Evolutionary conservation across 2,797 vertebrate genomes (phyloP), one percentile per base, ranked within the genome.

Genomic region (Melanotaenia maccullochi): DNA sequence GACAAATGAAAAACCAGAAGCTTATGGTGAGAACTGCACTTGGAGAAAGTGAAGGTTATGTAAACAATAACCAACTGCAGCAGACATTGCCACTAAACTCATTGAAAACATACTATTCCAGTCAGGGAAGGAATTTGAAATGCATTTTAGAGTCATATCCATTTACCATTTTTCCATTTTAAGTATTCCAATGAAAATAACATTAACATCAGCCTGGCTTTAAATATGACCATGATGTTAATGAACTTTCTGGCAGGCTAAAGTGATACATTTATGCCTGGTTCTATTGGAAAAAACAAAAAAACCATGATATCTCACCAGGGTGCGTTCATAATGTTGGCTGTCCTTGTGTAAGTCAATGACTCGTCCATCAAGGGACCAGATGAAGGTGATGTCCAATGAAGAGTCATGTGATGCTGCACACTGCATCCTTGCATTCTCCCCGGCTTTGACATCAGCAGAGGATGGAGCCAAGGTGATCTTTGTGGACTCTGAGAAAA

Each of bases 351-450:
- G 95, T 44, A 96, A 93, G 91, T 99, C 96, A 49, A 99, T 95
- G 79, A 95, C 90, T 18, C 93, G 94, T 73, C 94, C 95, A 42
- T 98, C 96, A 73, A 98, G 93, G 71, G 96, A 95, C 98, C 98
- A 99, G 82, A 97, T 94, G 84, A 98, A 99, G 13, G 97, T 96
- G 87, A 99, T 95, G 88, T 99, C 98, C 79, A 99, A 90, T 9
- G 91, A 89, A 3, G 92, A 74, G 87, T 99, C 98, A 54, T 97
- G 96, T 63, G 96, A 96, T 0, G 98, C 98, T 0, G 92, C 95
- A 8, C 98, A 99, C 60, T 97, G 96, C 96, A 99, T 96, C 58
- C 88, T 90, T 62, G 94, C 86, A 14, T 94, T 94, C 83, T 97
- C 95, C 12, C 97, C 97, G 65, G 95, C 96, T 2, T 94, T 97